These are phyloP conservation scores for Spizella passerina DNA, from an alignment of 2,797 vertebrate genomes.

Conservation along the genomic window DNA sequence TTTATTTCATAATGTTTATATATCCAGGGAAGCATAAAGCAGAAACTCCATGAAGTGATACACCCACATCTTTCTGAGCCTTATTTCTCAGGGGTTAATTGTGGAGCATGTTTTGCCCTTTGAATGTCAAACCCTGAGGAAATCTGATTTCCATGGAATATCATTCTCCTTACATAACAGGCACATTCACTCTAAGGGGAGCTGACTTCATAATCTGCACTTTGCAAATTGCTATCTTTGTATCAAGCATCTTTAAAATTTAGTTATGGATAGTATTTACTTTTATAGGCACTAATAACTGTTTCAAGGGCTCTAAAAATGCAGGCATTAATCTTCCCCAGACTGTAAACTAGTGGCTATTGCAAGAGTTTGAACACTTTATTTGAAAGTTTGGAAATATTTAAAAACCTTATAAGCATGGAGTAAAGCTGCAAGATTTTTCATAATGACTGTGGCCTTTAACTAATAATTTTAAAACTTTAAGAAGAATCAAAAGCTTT, in stretches of 20 bases:
- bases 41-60: neutral
- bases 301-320: neutral
- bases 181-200: neutral
- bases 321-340: neutral
- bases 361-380: neutral
- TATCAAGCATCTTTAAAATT: neutral
- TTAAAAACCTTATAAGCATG: neutral
- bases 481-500: neutral
- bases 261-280: neutral
- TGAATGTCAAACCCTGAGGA: neutral
- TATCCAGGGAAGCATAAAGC: neutral
- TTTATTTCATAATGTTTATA: neutral
- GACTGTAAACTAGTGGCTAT: neutral
- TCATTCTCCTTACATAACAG: neutral
- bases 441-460: neutral
- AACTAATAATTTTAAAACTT: neutral
- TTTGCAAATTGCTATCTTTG: neutral
- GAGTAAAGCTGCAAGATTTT: neutral
- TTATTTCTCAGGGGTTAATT: neutral
- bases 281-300: neutral
- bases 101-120: neutral
- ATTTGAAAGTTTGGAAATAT: neutral
- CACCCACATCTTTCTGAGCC: neutral
- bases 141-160: neutral
- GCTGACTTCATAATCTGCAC: neutral